phyloP scores from a whole-genome alignment of 30 jellyfish, hydroid and myxozoan genomes.

The Turritopsis dohrnii region DNA sequence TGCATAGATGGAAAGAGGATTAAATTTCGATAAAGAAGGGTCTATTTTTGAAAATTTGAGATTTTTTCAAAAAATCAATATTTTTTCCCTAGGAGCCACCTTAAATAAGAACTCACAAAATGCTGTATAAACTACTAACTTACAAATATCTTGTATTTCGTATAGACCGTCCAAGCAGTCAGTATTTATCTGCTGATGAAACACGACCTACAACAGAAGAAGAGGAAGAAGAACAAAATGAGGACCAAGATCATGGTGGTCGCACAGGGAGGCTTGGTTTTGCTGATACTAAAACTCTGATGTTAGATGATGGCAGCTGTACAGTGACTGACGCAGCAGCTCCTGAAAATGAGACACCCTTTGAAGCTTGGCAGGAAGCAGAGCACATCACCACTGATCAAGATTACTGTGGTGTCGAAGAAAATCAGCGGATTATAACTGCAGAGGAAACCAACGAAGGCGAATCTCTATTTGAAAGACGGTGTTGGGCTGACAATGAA shows the following conservation, averaged over 20 bases:
- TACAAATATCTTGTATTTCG: too few relatives aligned
- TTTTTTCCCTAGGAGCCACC: neutral
- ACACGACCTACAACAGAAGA: neutral
- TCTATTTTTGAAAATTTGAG: neutral
- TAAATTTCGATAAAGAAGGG: neutral
- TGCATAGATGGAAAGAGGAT: neutral
- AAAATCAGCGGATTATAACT: neutral
- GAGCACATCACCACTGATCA: neutral
- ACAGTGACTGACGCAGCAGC: neutral
- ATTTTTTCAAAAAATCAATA: neutral
- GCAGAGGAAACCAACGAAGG: neutral
- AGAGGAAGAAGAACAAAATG: neutral
- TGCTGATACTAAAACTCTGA: neutral
- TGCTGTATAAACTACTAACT: neutral
- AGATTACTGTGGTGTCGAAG: neutral
- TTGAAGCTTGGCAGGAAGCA: conserved; percentile 1
- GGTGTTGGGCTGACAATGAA: neutral
- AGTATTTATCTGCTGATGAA: neutral
- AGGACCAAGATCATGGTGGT: neutral
- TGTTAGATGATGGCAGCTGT: neutral
- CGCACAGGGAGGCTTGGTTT: conserved; percentile 18
- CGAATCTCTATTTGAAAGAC: neutral
- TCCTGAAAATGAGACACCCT: neutral
- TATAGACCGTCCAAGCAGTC: conserved; percentile 14
- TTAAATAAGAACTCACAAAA: neutral